Evolutionary conservation across 30 jellyfish, hydroid and myxozoan genomes (phyloP).

Genomic region (Chrysaora quinquecirrha): DNA sequence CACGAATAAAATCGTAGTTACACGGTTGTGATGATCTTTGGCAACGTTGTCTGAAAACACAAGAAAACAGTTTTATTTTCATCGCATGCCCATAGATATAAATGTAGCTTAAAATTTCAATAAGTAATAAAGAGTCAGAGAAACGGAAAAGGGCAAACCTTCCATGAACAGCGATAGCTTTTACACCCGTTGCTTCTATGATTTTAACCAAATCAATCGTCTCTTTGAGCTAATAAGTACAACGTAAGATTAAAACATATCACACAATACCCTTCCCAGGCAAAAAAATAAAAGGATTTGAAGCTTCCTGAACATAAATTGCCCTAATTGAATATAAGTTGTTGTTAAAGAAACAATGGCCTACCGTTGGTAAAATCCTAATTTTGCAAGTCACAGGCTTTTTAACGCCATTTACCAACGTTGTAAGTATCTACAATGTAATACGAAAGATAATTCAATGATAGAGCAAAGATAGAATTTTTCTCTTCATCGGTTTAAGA

Average conservation of each 20-base stretch:
- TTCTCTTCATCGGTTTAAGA: too few relatives aligned
- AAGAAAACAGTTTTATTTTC: too few relatives aligned
- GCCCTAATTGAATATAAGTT: neutral
- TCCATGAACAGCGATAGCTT: conserved; percentile 97
- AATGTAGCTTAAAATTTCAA: too few relatives aligned
- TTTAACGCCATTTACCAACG: conserved; percentile 69
- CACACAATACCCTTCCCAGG: too few relatives aligned
- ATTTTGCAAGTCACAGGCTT: conserved; percentile 98
- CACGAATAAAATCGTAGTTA: conserved; percentile 71
- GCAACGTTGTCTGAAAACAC: conserved; percentile 69
- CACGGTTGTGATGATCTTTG: conserved; percentile 96
- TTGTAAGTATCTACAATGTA: conserved; percentile 75
- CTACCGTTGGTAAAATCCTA: conserved; percentile 91
- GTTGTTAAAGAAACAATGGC: neutral
- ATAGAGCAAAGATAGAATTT: too few relatives aligned
- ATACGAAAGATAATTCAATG: neutral
- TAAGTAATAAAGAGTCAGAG: too few relatives aligned
- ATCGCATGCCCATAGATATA: too few relatives aligned
- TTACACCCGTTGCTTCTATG: conserved; percentile 86
- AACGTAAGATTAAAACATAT: neutral
- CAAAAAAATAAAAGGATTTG: too few relatives aligned
- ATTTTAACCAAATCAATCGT: conserved; percentile 71
- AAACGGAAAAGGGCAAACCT: too few relatives aligned
- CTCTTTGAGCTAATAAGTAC: conserved; percentile 11
- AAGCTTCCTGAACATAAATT: neutral